Base-by-base conservation (phyloP, 2,797 vertebrate genomes). In the Gymnodraco acuticeps region DNA sequence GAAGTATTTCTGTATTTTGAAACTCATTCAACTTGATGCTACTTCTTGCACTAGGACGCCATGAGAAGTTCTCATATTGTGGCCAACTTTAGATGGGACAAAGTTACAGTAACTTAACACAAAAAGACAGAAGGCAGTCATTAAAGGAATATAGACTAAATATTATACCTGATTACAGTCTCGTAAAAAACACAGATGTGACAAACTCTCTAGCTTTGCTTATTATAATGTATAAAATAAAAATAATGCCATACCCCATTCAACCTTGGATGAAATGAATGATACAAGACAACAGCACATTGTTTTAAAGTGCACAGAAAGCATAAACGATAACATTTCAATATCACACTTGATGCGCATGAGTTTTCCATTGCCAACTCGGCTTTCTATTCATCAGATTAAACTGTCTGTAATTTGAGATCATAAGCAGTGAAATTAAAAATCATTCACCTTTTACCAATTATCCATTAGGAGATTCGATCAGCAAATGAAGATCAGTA, bases 371-470 rank as follows among this genome's bases (percentile, higher is more conserved):
- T 15, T 19, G 19, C 15, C 14, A 48, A 9, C 0, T 11, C 23
- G 45, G 31, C 10, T 66, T 69, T 64, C 48, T 58, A 12, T 68
- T 75, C 5, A 65, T 60, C 38, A 75, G 48, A 53, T 47, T 17
- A 41, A 73, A 65, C 19, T 17, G 6, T 3, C 47, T 73, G 23
- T 53, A 42, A 77, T 80, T 38, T 80, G 47, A 74, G 73, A 73
- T 77, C 53, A 80, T 41, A 51, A 41, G 48, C 65, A 64, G 53
- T 64, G 38, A 76, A 85, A 83, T 80, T 47, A 75, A 69, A 83
- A 84, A 62, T 19, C 60, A 58, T 46, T 54, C 10, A 53, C 58
- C 27, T 46, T 20, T 80, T n/a, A 68, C 3, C 19, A 65, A 43
- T 64, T 31, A 60, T 64, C 27, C 61, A 3, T 75, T 69, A 23